A percentile compares a stretch with the other conserved stretches of the same genome.
Evolutionary conservation across 2,888 invertebrate genomes (phyloP).

Genomic region (Bruchidius siliquastri): DNA sequence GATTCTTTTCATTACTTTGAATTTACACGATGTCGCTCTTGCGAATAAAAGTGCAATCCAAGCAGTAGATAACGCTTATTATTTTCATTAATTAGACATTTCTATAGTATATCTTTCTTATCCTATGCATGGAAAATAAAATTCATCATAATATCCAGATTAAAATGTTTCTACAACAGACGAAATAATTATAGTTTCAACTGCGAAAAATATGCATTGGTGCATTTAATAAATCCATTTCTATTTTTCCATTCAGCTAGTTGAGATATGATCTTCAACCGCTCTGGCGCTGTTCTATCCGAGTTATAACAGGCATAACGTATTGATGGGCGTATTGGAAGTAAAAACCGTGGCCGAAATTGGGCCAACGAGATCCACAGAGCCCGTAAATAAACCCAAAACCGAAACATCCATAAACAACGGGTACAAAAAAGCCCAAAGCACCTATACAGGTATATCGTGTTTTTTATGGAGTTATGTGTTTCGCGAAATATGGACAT

Average conservation of each 20-base stretch:
- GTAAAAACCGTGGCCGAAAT: not conserved
- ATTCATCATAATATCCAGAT: too few relatives aligned
- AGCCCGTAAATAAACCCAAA: not conserved
- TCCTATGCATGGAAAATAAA: too few relatives aligned
- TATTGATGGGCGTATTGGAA: not conserved
- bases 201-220: too few relatives aligned
- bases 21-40: too few relatives aligned
- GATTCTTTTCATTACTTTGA: too few relatives aligned
- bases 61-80: too few relatives aligned
- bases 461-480: not conserved
- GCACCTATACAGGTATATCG: not conserved
- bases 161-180: too few relatives aligned
- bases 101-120: too few relatives aligned
- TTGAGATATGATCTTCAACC: not conserved
- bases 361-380: not conserved
- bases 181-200: too few relatives aligned
- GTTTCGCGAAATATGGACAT: not conserved
- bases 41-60: too few relatives aligned
- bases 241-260: not conserved
- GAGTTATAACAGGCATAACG: not conserved
- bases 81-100: too few relatives aligned
- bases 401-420: not conserved
- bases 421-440: not conserved
- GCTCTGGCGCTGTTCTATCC: not conserved
- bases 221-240: not conserved